Evolutionary conservation across 2,113 vertebrate genomes (phyloP), one percentile per base, ranked within the genome.

Genomic region (Vicugna pacos): DNA sequence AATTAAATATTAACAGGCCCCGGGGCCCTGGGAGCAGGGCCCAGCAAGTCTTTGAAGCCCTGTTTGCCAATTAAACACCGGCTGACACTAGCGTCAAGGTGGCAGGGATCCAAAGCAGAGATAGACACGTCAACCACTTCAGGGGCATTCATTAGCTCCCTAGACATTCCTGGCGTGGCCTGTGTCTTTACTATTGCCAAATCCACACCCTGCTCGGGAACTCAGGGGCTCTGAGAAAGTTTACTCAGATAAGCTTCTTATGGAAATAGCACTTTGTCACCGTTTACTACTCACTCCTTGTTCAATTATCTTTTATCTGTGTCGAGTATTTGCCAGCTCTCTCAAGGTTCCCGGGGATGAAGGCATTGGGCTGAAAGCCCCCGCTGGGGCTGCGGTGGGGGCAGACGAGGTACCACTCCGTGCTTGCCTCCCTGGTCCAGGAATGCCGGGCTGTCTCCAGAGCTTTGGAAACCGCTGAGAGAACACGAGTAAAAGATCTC

Each of bases 271-370:
- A 98, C 98, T 99, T 99, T 98, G 98, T 98, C 98, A 98, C 98
- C 97, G 75, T 98, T 98, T 98, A 98, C 98, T 98, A 98, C 98
- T 98, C 97, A 97, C 98, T 98, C 98, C 98, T 98, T 98, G 98
- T 98, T 98, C 98, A 99, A 98, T 98, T 98, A 99, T 98, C 98
- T 98, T 99, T 98, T 99, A 98, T 99, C 98, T 99, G 98, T 98
- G 98, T 97, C 75, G 97, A 98, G 98, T 98, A 98, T 98, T 99
- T 98, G 99, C 98, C 98, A 98, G 97, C 97, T 98, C 98, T 98
- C 97, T 96, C 97, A 94, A 97, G 95, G 97, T 98, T 95, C 97
- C 98, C 35, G 35, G 12, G 95, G 91, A 95, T 92, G 97, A 96
- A 93, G 96, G 96, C 76, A 20, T 82, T 70, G 92, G 79, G 50